Evolutionary conservation across 2,797 vertebrate genomes (phyloP).

Genomic region (Onychomys torridus): DNA sequence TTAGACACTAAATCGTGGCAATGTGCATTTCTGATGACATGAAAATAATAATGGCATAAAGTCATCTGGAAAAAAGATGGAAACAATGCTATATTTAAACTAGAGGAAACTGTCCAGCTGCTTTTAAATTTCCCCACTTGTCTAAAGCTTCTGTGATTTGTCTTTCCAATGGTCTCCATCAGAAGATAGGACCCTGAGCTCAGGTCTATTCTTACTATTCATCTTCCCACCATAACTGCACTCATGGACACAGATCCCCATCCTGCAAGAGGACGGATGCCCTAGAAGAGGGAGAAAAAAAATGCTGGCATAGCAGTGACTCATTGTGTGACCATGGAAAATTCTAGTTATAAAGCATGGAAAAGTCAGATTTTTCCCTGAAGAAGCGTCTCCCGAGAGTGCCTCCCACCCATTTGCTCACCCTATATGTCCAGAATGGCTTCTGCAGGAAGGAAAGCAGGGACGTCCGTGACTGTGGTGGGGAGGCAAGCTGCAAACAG

Average conservation of each 20-base stretch:
- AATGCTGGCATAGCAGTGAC: conserved; percentile 66
- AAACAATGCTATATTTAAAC: conserved; percentile 64
- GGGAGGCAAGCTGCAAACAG: neutral
- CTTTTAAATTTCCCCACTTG: conserved; percentile 4
- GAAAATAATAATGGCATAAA: conserved; percentile 31
- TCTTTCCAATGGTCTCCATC: neutral
- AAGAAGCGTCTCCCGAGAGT: conserved; percentile 46
- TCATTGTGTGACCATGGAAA: conserved; percentile 68
- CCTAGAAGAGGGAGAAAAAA: neutral
- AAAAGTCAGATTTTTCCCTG: conserved; percentile 64
- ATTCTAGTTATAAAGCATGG: conserved; percentile 61
- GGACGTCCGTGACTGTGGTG: neutral
- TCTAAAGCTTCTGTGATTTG: neutral
- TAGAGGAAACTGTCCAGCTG: neutral
- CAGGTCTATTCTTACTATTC: neutral
- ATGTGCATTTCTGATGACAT: neutral
- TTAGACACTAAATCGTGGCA: conserved; percentile 45
- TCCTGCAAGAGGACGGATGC: neutral
- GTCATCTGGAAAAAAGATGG: neutral
- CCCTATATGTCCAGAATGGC: neutral
- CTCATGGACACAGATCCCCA: neutral
- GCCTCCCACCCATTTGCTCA: neutral
- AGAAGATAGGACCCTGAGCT: neutral
- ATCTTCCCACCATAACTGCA: neutral
- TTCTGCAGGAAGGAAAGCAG: neutral